phyloP scores from a whole-genome alignment of 1,140 invertebrate genomes.

The Ceratina australensis region DNA sequence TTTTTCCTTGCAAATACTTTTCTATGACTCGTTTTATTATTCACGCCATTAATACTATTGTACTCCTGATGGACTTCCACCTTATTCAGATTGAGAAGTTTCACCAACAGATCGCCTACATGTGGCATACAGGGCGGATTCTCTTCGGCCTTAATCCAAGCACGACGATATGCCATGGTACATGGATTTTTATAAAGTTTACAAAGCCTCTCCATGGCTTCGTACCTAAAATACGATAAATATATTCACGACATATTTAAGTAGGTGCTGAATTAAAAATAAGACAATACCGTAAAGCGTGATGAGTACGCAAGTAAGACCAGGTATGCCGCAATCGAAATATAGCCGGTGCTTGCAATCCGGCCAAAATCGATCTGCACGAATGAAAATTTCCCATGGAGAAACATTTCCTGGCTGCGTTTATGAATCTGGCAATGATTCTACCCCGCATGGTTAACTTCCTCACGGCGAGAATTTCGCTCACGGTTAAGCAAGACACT shows the following conservation, averaged over 20 bases:
- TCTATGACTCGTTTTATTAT: background rate
- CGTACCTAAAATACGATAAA: slow-evolving; percentile 68
- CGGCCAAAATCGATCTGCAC: slow-evolving; percentile 79
- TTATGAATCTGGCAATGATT: slow-evolving; percentile 79
- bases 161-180: slow-evolving; percentile 69
- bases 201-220: slow-evolving; percentile 77
- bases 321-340: slow-evolving; percentile 79
- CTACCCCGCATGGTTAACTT: slow-evolving; percentile 77
- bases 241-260: no score
- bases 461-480: slow-evolving; percentile 76
- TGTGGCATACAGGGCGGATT: slow-evolving; percentile 76
- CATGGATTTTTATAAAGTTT: slow-evolving; percentile 75
- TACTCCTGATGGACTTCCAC: background rate
- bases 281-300: slow-evolving; percentile 58
- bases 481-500: slow-evolving; percentile 78
- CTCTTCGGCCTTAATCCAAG: slow-evolving; percentile 70
- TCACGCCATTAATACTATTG: background rate
- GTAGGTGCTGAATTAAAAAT: no score
- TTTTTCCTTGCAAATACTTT: background rate
- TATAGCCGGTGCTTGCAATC: slow-evolving; percentile 79
- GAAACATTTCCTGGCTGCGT: slow-evolving; percentile 80
- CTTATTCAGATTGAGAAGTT: slow-evolving; percentile 68
- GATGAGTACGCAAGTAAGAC: slow-evolving; percentile 78
- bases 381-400: slow-evolving; percentile 80
- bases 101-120: slow-evolving; percentile 76